Percentiles rank a stretch among this genome's conserved stretches.
These are phyloP conservation scores for Nesogale talazaci DNA, from an alignment of 2,113 vertebrate genomes.

Conservation along the genomic window DNA sequence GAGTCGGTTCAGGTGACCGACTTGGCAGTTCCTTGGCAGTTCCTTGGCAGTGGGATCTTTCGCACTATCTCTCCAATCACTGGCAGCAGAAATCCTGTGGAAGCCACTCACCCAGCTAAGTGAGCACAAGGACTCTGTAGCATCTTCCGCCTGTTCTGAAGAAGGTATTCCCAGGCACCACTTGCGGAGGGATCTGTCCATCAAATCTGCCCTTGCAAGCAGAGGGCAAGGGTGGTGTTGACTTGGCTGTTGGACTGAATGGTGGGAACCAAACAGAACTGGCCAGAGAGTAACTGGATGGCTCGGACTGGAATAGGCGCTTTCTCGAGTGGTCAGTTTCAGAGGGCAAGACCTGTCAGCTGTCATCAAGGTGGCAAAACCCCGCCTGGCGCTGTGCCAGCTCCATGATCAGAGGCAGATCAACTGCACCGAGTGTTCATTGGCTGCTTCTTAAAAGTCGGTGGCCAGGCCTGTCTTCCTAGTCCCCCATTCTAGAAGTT, in stretches of 20 bases:
- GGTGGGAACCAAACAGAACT: background rate
- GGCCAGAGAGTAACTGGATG: background rate
- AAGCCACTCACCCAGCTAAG: background rate
- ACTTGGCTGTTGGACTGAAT: background rate
- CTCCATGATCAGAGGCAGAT: background rate
- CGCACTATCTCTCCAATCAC: background rate
- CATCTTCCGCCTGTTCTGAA: background rate
- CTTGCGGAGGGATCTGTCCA: background rate
- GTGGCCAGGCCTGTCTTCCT: background rate
- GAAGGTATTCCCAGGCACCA: rapidly evolving
- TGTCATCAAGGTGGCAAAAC: background rate
- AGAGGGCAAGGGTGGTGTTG: rapidly evolving
- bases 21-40: too few species aligned
- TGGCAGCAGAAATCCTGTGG: background rate
- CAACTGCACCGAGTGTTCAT: background rate
- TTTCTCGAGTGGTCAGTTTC: background rate
- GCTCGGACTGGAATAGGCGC: background rate
- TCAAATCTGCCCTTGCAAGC: background rate
- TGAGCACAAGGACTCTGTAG: background rate
- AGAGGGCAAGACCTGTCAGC: background rate
- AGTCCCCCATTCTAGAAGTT: background rate
- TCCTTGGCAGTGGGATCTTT: background rate
- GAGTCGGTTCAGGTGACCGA: background rate
- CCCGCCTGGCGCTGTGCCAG: background rate
- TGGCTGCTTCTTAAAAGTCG: background rate